Conservation (phyloP, 2,888 invertebrate species). For the Hirtodrosophila cameraria region DNA sequence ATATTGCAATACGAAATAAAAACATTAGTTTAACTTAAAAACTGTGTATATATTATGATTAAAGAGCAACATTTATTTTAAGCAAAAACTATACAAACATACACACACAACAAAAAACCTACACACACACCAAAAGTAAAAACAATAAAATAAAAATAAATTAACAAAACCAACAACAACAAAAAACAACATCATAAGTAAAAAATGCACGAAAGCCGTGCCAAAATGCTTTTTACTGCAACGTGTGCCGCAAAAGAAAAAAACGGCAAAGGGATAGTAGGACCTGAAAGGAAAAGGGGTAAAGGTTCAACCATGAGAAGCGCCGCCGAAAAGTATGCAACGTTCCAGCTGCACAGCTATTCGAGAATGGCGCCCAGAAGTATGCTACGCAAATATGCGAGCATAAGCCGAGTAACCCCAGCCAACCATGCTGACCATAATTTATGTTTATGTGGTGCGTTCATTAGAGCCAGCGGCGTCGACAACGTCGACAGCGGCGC, state of each 20-base stretch:
- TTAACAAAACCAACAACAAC: slow-evolving; percentile 44
- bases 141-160: slow-evolving; percentile 71
- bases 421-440: slow-evolving; percentile 48
- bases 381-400: slow-evolving; percentile 73
- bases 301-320: slow-evolving; percentile 1
- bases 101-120: slow-evolving; percentile 9
- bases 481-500: slow-evolving; percentile 16
- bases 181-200: slow-evolving; percentile 2
- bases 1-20: slow-evolving; percentile 23
- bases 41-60: slow-evolving; percentile 75
- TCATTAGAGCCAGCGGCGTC: slow-evolving; percentile 60
- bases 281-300: neutral
- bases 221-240: slow-evolving; percentile 76
- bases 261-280: neutral
- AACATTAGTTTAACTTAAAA: slow-evolving; percentile 70
- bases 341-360: slow-evolving; percentile 24
- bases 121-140: slow-evolving; percentile 47
- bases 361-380: slow-evolving; percentile 57
- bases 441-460: slow-evolving; percentile 72
- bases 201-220: slow-evolving; percentile 50
- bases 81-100: slow-evolving; percentile 51
- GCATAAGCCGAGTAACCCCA: slow-evolving; percentile 24
- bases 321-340: slow-evolving; percentile 54
- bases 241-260: slow-evolving; percentile 14
- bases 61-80: slow-evolving; percentile 72